Percentiles rank a stretch among this genome's conserved stretches.
phyloP scores from a whole-genome alignment of 1,140 invertebrate species.

The Bombus difficillimus region DNA sequence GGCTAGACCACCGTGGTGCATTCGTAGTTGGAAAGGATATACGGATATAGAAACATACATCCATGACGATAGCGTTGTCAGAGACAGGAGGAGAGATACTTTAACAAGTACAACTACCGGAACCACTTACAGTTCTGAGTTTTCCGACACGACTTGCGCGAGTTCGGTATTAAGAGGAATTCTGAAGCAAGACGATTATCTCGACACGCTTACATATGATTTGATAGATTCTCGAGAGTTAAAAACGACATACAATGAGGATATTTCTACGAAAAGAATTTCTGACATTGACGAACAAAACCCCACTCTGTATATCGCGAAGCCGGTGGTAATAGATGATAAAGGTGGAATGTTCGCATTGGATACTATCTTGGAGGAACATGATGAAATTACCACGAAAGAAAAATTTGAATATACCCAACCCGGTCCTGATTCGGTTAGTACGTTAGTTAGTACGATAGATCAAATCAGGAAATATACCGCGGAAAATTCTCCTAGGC shows the following conservation, averaged over 20 bases:
- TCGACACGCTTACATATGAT: constrained; percentile 83
- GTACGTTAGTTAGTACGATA: constrained; percentile 86
- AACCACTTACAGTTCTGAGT: constrained; percentile 76
- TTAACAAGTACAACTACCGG: constrained; percentile 81
- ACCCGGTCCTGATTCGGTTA: constrained; percentile 77
- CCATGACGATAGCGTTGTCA: constrained; percentile 85
- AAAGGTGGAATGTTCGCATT: constrained; percentile 83
- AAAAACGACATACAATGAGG: constrained; percentile 44
- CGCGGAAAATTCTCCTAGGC: constrained; percentile 84
- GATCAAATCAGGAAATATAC: constrained; percentile 86
- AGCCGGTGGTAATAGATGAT: constrained; percentile 84
- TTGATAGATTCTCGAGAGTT: constrained; percentile 73
- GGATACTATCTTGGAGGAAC: constrained; percentile 84
- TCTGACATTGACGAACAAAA: constrained; percentile 69
- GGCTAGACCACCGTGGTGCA: constrained; percentile 86
- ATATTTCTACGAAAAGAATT: constrained; percentile 34
- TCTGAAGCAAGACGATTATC: constrained; percentile 84
- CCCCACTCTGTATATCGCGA: constrained; percentile 83
- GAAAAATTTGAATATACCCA: constrained; percentile 41
- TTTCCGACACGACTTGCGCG: constrained; percentile 77
- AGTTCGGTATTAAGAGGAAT: constrained; percentile 76
- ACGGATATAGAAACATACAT: constrained; percentile 87
- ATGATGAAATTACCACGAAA: constrained; percentile 80
- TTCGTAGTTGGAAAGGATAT: constrained; percentile 87
- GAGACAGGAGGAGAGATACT: constrained; percentile 84